These are phyloP conservation scores for Camponotus fellah DNA, from an alignment of 2,888 invertebrate genomes.

Conservation along the genomic window DNA sequence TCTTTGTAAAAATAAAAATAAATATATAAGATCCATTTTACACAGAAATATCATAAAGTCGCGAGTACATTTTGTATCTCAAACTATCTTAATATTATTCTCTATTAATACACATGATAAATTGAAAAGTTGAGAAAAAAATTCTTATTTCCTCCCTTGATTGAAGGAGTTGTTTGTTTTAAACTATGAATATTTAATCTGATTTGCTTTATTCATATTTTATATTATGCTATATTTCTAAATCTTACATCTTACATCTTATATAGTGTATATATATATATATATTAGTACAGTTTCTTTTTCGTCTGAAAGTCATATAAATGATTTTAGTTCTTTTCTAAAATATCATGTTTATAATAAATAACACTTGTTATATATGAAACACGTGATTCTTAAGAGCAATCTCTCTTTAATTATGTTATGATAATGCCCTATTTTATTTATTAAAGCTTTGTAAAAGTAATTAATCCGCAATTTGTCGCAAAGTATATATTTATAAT, in stretches of 20 bases:
- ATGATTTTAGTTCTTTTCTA: background rate
- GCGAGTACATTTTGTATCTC: background rate
- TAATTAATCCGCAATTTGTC: background rate
- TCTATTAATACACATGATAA: background rate
- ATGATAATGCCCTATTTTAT: background rate
- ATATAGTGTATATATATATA: background rate
- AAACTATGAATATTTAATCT: background rate
- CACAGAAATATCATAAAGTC: background rate
- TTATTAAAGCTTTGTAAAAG: background rate
- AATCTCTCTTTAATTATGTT: background rate
- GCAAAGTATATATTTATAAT: background rate
- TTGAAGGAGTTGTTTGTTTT: background rate
- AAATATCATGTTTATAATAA: conserved; percentile 15
- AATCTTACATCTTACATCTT: background rate
- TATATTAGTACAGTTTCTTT: conserved; percentile 6
- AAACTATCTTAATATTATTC: background rate
- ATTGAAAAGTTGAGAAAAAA: background rate
- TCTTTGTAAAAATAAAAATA: background rate
- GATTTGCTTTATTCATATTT: conserved; percentile 12
- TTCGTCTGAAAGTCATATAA: conserved; percentile 21
- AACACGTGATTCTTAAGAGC: background rate
- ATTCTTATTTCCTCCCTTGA: background rate
- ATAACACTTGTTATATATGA: background rate
- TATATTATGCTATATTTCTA: background rate
- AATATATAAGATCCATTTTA: background rate